Percentiles rank a stretch among this genome's conserved stretches.
Evolutionary conservation across 1,140 invertebrate genomes (phyloP).

Genomic region (Ceratosolen solmsi): DNA sequence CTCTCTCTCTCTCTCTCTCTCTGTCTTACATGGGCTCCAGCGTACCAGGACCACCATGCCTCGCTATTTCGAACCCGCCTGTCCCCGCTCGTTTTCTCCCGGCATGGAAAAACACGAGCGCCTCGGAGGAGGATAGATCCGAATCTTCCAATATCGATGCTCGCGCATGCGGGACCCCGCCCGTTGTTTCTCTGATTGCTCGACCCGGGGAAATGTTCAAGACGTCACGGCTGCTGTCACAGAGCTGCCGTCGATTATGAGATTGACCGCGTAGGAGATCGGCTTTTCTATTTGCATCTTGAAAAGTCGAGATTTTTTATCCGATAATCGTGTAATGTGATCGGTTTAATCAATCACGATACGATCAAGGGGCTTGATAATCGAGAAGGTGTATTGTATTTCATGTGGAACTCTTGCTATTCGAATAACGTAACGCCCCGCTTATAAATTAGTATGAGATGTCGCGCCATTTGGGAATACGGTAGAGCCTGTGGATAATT

Average conservation of each 20-base stretch:
- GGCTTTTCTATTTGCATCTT: not conserved
- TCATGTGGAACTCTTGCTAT: too few species aligned
- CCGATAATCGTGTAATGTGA: not conserved
- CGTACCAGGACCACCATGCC: conserved; percentile 61
- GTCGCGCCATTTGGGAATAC: too few species aligned
- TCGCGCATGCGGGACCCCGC: not conserved
- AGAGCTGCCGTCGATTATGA: not conserved
- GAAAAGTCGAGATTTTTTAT: not conserved
- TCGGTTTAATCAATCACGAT: too few species aligned
- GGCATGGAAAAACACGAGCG: conserved; percentile 31
- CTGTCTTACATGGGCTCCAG: not conserved
- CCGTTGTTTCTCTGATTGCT: not conserved
- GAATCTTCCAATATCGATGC: conserved; percentile 18
- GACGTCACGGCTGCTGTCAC: not conserved
- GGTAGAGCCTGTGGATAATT: too few species aligned
- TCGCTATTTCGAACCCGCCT: conserved; percentile 1
- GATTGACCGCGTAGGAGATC: not conserved
- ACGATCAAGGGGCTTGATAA: too few species aligned
- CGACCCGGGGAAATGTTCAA: not conserved
- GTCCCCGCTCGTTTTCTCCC: conserved; percentile 24
- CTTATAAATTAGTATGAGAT: too few species aligned
- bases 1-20: conserved; percentile 48
- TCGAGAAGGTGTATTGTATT: too few species aligned
- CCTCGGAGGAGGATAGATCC: not conserved
- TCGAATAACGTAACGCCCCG: too few species aligned